These are phyloP conservation scores for Chunga burmeisteri DNA, from an alignment of 2,113 vertebrate genomes.

Conservation along the genomic window DNA sequence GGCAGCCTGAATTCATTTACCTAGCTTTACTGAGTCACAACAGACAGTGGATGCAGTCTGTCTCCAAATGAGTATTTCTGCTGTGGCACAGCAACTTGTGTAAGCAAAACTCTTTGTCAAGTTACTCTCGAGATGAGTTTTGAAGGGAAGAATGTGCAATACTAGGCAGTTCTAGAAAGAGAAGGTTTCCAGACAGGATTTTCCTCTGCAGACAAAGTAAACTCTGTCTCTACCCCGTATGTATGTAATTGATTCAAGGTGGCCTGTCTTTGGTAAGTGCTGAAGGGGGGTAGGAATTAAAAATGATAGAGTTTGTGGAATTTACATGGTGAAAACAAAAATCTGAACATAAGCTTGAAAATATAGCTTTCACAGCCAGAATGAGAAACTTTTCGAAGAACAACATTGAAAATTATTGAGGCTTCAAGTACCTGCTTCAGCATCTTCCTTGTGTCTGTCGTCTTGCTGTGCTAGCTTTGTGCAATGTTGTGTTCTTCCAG, in stretches of 20 bases:
- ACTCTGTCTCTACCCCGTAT: not conserved
- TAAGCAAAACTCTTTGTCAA: not conserved
- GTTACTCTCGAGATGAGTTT: not conserved
- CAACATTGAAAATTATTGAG: slow-evolving; percentile 26
- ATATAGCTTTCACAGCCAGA: slow-evolving; percentile 12
- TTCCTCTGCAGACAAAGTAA: slow-evolving; percentile 16
- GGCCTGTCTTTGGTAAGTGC: not conserved
- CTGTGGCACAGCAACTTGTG: not conserved
- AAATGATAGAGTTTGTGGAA: not conserved
- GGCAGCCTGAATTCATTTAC: not conserved
- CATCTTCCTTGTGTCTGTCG: slow-evolving; percentile 40
- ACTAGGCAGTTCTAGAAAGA: not conserved
- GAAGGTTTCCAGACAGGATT: slow-evolving; percentile 5
- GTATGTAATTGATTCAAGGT: slow-evolving; percentile 44
- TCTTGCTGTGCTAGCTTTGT: slow-evolving; percentile 27
- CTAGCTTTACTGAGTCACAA: not conserved
- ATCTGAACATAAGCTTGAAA: not conserved
- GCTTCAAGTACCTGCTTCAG: slow-evolving; percentile 43
- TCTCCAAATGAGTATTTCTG: not conserved
- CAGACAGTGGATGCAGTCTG: not conserved
- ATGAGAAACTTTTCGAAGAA: slow-evolving; percentile 47
- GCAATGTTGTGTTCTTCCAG: slow-evolving; percentile 41
- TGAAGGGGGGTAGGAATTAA: not conserved
- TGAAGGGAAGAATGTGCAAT: not conserved
- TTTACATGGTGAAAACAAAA: slow-evolving; percentile 5